Evolutionary conservation across 2,888 invertebrate species (phyloP), one percentile per base, ranked within the genome.

Genomic region (Campopleginae sp.): DNA sequence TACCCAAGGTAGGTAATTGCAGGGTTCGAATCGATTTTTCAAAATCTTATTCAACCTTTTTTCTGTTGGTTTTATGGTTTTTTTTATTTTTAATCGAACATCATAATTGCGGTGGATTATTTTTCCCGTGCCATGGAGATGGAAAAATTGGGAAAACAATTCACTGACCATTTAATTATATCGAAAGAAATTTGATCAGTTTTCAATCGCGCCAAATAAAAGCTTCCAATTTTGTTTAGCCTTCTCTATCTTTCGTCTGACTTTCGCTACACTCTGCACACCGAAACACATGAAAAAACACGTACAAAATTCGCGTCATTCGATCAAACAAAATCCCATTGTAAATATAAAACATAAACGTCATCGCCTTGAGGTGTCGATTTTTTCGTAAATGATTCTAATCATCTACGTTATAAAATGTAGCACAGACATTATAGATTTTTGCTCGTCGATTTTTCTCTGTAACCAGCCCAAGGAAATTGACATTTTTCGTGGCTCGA

Each of bases 371-470:
- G 78, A 80, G 79, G 48, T 81, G 84, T 85, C 80, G 86, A 86
- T 82, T 82, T 58, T 84, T 65, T 75, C 81, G 77, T 84, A 79
- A 80, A 86, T 80, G 72, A 84, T 75, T 83, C 79, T 85, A 70
- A 80, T 72, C 65, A 4, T 38, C 19, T 75, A 42, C 38, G 38
- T 38, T 0, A 38, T 38, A 38, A 38, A 38, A 38, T 23, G 14
- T 80, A 79, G 74, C 46, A 63, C 83, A 76, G 80, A 78, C 31
- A 81, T 38, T 23, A 54, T 38, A 42, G 51, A 71, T 54, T 54
- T 81, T 80, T 81, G 81, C 76, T 72, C 83, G 80, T 83, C 83
- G 72, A 86, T 83, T 85, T 83, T 81, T 17, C 6, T 75, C 72
- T 31, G 19, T 23, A 76, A 58, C 42, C 42, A 27, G 66, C 31